Conservation (phyloP, 2,797 vertebrate genomes). For the Propithecus deckenii region DNA sequence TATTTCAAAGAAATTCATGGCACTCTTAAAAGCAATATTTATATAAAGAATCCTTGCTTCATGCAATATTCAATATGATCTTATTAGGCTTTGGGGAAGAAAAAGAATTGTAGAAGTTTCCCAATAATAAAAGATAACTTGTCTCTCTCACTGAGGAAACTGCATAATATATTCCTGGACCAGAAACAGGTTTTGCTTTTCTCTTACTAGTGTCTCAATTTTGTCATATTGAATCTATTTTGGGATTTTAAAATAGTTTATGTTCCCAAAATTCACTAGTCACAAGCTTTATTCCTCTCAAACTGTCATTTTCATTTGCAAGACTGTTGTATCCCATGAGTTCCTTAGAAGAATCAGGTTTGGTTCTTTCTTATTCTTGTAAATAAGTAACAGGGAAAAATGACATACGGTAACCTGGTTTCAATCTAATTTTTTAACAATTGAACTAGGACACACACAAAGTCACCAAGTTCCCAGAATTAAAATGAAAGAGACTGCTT, state of each 20-base stretch:
- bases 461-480: slow-evolving; percentile 58
- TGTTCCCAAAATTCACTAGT: neutral
- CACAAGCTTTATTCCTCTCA: neutral
- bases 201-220: neutral
- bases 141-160: neutral
- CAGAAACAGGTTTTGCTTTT: neutral
- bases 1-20: neutral
- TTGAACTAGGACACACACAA: neutral
- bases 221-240: neutral
- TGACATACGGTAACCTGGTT: neutral
- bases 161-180: neutral
- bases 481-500: slow-evolving; percentile 53
- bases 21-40: neutral
- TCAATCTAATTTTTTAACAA: slow-evolving; percentile 37
- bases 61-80: neutral
- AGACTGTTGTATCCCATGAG: neutral
- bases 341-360: neutral
- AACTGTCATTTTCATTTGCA: neutral
- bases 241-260: neutral
- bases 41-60: neutral
- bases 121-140: neutral
- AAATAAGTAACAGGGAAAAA: neutral
- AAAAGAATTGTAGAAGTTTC: neutral
- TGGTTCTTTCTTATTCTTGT: neutral
- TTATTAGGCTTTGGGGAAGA: neutral